Percentiles rank a stretch among this genome's conserved stretches.
These are phyloP conservation scores for Procavia capensis DNA, from an alignment of 2,113 vertebrate genomes.

Conservation along the genomic window DNA sequence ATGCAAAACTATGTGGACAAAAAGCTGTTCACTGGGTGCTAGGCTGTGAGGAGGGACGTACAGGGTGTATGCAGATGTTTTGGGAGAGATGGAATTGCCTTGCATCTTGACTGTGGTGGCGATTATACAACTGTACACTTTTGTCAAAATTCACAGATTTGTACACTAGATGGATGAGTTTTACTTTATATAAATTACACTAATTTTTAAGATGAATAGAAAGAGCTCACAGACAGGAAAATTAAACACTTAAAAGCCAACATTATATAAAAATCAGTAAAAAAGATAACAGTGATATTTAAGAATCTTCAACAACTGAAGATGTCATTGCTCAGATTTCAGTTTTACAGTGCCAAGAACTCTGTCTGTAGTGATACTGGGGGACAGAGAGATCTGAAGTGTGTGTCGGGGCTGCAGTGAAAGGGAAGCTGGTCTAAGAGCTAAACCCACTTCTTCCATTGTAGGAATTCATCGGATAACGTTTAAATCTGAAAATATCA, in stretches of 20 bases:
- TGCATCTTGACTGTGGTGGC: background rate
- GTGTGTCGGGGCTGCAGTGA: background rate
- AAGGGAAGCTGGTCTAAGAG: accelerated
- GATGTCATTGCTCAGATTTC: background rate
- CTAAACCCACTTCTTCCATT: background rate
- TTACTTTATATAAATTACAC: background rate
- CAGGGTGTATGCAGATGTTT: background rate
- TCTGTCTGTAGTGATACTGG: accelerated
- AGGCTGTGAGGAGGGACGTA: background rate
- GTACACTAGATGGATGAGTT: background rate
- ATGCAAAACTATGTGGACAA: background rate
- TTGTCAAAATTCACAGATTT: background rate
- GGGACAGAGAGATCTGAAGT: background rate
- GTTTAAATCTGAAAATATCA: background rate
- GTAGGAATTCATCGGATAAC: background rate
- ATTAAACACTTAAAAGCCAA: background rate
- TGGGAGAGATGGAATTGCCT: background rate
- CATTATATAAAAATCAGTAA: background rate
- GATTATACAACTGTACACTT: background rate
- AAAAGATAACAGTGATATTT: background rate
- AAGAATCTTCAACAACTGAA: background rate
- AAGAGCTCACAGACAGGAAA: background rate
- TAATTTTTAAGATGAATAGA: background rate
- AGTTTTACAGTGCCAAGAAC: background rate
- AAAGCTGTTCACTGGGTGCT: background rate